Conservation (phyloP, 2,113 vertebrate species). For the Cynocephalus volans region DNA sequence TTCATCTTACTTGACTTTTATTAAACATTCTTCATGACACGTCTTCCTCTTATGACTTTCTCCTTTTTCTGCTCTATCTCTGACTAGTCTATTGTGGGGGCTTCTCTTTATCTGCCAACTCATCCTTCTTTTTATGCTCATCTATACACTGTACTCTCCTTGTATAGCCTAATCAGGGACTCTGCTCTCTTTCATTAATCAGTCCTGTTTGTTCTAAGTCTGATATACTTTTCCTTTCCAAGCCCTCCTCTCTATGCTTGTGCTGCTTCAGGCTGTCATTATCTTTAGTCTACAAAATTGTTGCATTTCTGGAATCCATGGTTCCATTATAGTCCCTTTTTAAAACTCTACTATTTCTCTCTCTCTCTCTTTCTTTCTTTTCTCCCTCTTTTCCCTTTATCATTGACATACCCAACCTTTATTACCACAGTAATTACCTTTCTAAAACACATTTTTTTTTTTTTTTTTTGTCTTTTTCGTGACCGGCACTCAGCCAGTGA, state of each 20-base stretch:
- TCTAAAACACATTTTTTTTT: not conserved
- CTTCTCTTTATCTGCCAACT: not conserved
- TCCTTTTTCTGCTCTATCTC: not conserved
- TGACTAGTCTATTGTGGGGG: not conserved
- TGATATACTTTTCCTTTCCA: fast-evolving
- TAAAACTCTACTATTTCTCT: not conserved
- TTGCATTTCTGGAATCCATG: not conserved
- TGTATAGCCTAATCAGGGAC: too few relatives aligned
- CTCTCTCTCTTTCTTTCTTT: not conserved
- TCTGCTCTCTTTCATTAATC: not conserved
- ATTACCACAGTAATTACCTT: not conserved
- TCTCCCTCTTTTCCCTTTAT: not conserved
- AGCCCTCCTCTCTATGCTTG: not conserved
- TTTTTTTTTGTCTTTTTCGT: too few relatives aligned
- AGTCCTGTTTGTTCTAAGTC: not conserved
- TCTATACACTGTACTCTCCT: not conserved
- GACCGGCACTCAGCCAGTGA: too few relatives aligned
- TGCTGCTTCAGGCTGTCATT: not conserved
- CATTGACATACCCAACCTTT: not conserved
- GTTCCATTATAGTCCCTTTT: not conserved
- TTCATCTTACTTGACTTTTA: not conserved
- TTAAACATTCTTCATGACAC: not conserved
- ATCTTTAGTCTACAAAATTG: not conserved
- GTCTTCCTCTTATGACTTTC: not conserved
- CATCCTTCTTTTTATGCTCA: not conserved